These are phyloP conservation scores for Drosophila yakuba DNA, from an alignment of 1,140 invertebrate species.

Conservation along the genomic window DNA sequence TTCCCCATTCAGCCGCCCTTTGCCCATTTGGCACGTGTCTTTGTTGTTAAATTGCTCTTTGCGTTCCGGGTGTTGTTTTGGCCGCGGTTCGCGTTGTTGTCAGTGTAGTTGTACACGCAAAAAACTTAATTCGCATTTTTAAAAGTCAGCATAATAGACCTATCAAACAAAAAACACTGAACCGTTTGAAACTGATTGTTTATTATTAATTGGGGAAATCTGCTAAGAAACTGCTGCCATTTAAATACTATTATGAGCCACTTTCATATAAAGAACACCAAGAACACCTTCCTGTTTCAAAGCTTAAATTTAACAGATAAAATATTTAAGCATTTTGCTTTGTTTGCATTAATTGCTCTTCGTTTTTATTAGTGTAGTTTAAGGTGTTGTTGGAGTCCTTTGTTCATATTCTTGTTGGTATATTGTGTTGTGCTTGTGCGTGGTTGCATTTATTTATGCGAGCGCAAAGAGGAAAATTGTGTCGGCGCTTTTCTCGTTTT, in stretches of 20 bases:
- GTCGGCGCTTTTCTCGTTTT: conserved; percentile 56
- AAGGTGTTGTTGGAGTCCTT: conserved; percentile 21
- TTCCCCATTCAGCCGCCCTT: conserved; percentile 7
- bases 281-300: too few relatives aligned
- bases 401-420: conserved; percentile 25
- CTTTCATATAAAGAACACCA: too few relatives aligned
- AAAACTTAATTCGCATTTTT: background rate
- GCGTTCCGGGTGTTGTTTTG: conserved; percentile 13
- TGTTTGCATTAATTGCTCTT: too few relatives aligned
- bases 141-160: too few relatives aligned
- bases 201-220: too few relatives aligned
- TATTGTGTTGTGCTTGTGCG: conserved; percentile 29
- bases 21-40: conserved; percentile 62
- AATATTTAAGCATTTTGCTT: too few relatives aligned
- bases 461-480: conserved; percentile 77
- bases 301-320: background rate
- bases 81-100: conserved; percentile 1
- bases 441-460: conserved; percentile 72
- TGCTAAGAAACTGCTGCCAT: too few relatives aligned
- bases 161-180: too few relatives aligned
- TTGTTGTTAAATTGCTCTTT: conserved; percentile 78
- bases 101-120: conserved; percentile 18
- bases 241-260: too few relatives aligned
- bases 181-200: too few relatives aligned
- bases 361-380: conserved; percentile 14